Conservation (phyloP, 1,140 invertebrate species). For the Caenorhabditis brenneri region DNA sequence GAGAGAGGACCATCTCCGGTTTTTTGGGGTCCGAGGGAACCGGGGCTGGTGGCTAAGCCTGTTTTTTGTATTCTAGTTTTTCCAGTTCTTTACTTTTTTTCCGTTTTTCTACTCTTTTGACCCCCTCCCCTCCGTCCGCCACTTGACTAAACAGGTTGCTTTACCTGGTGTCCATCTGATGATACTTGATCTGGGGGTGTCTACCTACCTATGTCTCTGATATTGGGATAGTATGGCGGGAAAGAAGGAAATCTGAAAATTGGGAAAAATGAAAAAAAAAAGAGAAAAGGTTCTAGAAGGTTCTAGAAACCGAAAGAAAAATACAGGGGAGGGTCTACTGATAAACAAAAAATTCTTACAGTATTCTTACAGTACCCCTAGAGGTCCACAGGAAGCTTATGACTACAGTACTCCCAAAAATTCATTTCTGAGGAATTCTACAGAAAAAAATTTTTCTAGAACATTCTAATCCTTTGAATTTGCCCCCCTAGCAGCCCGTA, state of each 20-base stretch:
- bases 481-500: too few relatives aligned
- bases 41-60: neutral
- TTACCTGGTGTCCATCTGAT: neutral
- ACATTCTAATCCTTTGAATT: too few relatives aligned
- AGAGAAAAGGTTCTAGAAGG: neutral
- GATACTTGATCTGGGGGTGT: neutral
- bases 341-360: too few relatives aligned
- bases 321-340: too few relatives aligned
- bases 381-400: too few relatives aligned
- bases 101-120: neutral
- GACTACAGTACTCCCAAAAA: too few relatives aligned
- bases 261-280: neutral
- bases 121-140: neutral
- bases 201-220: too few relatives aligned
- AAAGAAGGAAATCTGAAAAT: neutral
- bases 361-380: too few relatives aligned
- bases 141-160: slow-evolving; percentile 36
- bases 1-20: slow-evolving; percentile 6
- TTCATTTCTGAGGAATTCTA: too few relatives aligned
- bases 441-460: too few relatives aligned
- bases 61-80: slow-evolving; percentile 12
- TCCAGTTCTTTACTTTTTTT: neutral
- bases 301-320: neutral
- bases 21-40: neutral
- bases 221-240: neutral